Evolutionary conservation across 2,888 invertebrate genomes (phyloP), one percentile per base, ranked within the genome.

Genomic region (Ellobium chinense): DNA sequence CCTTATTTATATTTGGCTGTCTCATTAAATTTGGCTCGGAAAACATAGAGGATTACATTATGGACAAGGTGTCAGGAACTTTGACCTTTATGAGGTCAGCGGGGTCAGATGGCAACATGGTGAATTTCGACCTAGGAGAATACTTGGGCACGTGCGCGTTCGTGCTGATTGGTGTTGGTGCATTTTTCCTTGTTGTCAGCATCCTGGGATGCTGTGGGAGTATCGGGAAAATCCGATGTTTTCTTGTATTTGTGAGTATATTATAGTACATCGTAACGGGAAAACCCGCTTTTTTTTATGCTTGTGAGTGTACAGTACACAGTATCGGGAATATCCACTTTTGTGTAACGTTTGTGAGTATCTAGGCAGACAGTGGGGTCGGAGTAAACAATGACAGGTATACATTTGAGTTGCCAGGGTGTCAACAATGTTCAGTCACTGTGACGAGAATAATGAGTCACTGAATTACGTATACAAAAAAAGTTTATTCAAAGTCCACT

Each of bases 11-110:
- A 46, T 68, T 65, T 31, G 82, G 82, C 0, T 83, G 83, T n/a
- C 63, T 83, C 27, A 65, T 83, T 7, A 65, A 75, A 36, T 83
- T 83, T 27, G 84, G 86, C 7, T 68, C 80, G 12, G 72, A 75
- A 12, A 39, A 81, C 0, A 73, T 85, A 70, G 84, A 84, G 62
- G 69, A 80, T 27, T 70, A 46, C 70, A 29, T 70, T 27, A 24
- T 27, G 46, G 70, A 70, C 54, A 12, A 27, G 18, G 21, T 70
- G 29, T 70, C 70, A 21, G 70, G 70, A 54, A 70, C 70, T 18
- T 70, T 46, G 27, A 29, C 27, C 24, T 70, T 70, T 24, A 70
- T 70, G 46, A 70, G 70, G 54, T 70, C 70, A 27, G 70, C 70
- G 70, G 70, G 70, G 27, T 70, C 70, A 70, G 54, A 70, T 12